These are phyloP conservation scores for Drosophila cardini DNA, from an alignment of 1,140 invertebrate species.

Conservation along the genomic window DNA sequence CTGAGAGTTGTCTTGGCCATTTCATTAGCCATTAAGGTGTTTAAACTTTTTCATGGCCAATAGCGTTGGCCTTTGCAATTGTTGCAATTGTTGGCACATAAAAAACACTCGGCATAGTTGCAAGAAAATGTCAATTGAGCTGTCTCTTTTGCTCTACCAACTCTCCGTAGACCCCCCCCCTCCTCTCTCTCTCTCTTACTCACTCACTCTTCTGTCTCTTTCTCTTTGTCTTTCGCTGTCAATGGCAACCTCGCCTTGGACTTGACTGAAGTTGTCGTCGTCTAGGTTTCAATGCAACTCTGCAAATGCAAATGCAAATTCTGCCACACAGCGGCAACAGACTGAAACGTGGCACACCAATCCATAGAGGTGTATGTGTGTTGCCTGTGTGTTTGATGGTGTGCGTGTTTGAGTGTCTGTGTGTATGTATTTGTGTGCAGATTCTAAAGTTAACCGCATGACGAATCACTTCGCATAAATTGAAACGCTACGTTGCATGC, in stretches of 20 bases:
- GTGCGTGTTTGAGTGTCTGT: slow-evolving; percentile 13
- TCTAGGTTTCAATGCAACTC: slow-evolving; percentile 73
- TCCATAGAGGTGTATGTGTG: background rate
- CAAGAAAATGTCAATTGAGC: slow-evolving; percentile 31
- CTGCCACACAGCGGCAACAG: slow-evolving; percentile 55
- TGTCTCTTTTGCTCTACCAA: background rate
- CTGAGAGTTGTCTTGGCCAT: slow-evolving; percentile 15
- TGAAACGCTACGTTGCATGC: slow-evolving; percentile 80
- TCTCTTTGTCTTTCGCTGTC: background rate
- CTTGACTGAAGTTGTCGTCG: slow-evolving; percentile 59
- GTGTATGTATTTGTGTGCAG: slow-evolving; percentile 57
- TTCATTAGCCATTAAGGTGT: slow-evolving; percentile 63
- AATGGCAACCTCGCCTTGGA: slow-evolving; percentile 62
- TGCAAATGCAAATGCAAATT: slow-evolving; percentile 62
- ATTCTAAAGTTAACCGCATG: slow-evolving; percentile 83
- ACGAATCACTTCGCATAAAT: slow-evolving; percentile 83
- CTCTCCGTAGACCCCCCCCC: background rate
- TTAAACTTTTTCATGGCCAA: slow-evolving; percentile 84
- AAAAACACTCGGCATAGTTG: background rate
- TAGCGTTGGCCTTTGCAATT: slow-evolving; percentile 53
- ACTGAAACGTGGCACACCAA: slow-evolving; percentile 46
- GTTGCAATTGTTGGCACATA: slow-evolving; percentile 54
- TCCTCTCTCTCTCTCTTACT: background rate
- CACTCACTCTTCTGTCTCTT: slow-evolving; percentile 9
- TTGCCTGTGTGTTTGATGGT: slow-evolving; percentile 25